A percentile compares a stretch with the other conserved stretches of the same genome.
Evolutionary conservation across 2,888 invertebrate species (phyloP).

Genomic region (Hemicrepidius hirtus): DNA sequence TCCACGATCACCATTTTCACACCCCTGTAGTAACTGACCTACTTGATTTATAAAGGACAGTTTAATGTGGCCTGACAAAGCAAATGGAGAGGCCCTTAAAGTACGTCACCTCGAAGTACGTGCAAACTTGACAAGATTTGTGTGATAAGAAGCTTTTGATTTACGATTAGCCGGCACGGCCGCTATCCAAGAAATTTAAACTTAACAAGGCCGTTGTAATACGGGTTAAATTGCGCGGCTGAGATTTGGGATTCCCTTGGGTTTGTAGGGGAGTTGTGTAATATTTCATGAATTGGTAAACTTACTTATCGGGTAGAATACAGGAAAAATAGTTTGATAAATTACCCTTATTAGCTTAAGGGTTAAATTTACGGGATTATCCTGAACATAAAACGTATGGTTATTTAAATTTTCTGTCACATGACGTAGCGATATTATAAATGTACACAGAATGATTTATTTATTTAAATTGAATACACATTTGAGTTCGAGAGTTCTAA

Average conservation of each 20-base stretch:
- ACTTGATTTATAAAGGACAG: conserved; percentile 43
- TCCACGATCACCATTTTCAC: conserved; percentile 23
- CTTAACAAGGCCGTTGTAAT: conserved; percentile 33
- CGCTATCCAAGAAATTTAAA: conserved; percentile 33
- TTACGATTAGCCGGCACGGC: conserved; percentile 42
- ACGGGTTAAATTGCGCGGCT: conserved; percentile 20
- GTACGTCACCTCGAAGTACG: conserved; percentile 42
- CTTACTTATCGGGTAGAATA: conserved; percentile 36
- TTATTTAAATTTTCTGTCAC: no score
- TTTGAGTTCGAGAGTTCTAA: no score
- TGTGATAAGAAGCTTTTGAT: conserved; percentile 42
- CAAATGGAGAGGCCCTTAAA: conserved; percentile 45
- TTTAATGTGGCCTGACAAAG: conserved; percentile 46
- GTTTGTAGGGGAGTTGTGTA: conserved; percentile 51
- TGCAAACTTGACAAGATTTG: conserved; percentile 48
- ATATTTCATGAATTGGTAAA: conserved; percentile 57
- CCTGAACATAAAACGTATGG: no score
- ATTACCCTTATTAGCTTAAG: conserved; percentile 17
- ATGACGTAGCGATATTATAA: no score
- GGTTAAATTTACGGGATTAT: not conserved
- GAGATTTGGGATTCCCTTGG: conserved; percentile 26
- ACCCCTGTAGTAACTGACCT: conserved; percentile 31
- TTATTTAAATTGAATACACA: no score
- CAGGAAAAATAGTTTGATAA: conserved; percentile 18
- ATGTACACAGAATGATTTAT: no score